Conservation (phyloP, 2,888 invertebrate genomes). For the Chamaedrilus cognettii region DNA sequence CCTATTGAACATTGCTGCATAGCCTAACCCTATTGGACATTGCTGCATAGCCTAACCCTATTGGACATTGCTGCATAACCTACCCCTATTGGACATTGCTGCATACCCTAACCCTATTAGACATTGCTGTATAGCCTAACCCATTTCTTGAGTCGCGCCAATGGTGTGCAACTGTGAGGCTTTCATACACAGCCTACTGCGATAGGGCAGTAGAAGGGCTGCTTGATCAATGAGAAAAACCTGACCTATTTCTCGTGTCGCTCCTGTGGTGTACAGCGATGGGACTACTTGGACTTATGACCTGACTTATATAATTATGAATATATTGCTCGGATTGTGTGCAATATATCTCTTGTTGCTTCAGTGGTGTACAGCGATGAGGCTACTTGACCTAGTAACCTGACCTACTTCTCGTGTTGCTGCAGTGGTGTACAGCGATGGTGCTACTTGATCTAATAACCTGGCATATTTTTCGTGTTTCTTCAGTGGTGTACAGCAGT, state of each 20-base stretch:
- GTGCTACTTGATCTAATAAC: not conserved
- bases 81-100: too few species aligned
- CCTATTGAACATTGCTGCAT: too few species aligned
- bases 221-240: not conserved
- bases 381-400: not conserved
- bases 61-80: too few species aligned
- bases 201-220: not conserved
- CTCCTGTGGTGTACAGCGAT: slow-evolving; percentile 74
- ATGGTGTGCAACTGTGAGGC: not conserved
- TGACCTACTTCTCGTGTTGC: not conserved
- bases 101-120: too few species aligned
- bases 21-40: too few species aligned
- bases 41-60: too few species aligned
- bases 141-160: not conserved
- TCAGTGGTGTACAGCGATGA: not conserved
- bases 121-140: too few species aligned
- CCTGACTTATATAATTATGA: not conserved
- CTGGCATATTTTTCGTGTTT: not conserved
- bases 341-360: not conserved
- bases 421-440: not conserved
- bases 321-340: not conserved
- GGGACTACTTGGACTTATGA: slow-evolving; percentile 65
- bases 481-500: not conserved
- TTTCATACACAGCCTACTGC: too few species aligned
- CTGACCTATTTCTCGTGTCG: not conserved